A percentile compares a stretch with the other conserved stretches of the same genome.
Evolutionary conservation across 2,113 vertebrate species (phyloP).

Genomic region (Actenoides hombroni): DNA sequence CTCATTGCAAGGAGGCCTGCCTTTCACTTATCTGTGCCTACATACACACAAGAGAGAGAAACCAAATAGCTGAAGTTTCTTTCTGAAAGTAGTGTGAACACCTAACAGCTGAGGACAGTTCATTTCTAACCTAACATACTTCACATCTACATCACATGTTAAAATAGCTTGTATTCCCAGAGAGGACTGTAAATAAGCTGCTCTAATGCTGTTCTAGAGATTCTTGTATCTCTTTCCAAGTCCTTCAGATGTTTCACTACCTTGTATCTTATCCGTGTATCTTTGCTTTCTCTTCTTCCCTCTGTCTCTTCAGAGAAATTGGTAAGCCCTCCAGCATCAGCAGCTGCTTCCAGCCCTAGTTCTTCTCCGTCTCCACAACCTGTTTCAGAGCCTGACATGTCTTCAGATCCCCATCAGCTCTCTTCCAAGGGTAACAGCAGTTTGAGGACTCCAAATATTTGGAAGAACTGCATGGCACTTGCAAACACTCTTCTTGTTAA

Average conservation of each 20-base stretch:
- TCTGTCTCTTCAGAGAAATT: conserved; percentile 79
- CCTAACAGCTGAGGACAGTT: background rate
- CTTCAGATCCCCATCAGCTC: conserved; percentile 82
- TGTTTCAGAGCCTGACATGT: conserved; percentile 81
- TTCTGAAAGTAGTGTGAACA: background rate
- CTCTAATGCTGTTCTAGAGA: conserved; percentile 31
- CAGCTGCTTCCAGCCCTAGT: conserved; percentile 84
- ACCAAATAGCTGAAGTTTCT: background rate
- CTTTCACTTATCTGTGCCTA: background rate
- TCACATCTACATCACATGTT: background rate
- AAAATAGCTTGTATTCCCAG: background rate
- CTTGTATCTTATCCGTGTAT: conserved; percentile 65
- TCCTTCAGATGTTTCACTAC: conserved; percentile 29
- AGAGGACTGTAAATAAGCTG: conserved; percentile 3
- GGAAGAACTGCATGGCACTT: conserved; percentile 74
- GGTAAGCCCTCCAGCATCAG: conserved; percentile 85
- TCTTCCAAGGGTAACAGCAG: conserved; percentile 85
- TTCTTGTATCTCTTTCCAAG: conserved; percentile 59
- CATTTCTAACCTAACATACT: background rate
- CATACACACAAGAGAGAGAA: background rate
- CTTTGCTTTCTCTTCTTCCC: conserved; percentile 73
- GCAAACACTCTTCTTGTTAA: conserved; percentile 56
- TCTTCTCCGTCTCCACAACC: conserved; percentile 87
- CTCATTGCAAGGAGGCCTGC: background rate
- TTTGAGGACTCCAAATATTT: conserved; percentile 72